These are phyloP conservation scores for Megathymus violae DNA, from an alignment of 1,140 invertebrate genomes.

Conservation along the genomic window DNA sequence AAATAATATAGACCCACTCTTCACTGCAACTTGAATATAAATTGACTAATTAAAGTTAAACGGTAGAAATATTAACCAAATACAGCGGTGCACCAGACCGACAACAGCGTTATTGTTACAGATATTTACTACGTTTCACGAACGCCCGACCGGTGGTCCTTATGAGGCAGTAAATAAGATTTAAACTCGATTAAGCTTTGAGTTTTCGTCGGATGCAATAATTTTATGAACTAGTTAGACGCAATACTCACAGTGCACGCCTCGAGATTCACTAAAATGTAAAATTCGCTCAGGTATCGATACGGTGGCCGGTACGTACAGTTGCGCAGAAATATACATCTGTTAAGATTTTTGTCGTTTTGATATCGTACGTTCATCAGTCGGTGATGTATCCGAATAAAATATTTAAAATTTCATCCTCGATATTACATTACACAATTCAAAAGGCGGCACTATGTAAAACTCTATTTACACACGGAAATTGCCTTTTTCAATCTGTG, in stretches of 20 bases:
- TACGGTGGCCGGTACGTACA: constrained; percentile 15
- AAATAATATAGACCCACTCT: constrained; percentile 76
- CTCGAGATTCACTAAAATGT: constrained; percentile 24
- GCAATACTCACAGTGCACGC: background rate
- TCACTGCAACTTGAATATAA: constrained; percentile 79
- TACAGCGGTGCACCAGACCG: constrained; percentile 42
- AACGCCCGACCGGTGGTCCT: constrained; percentile 8
- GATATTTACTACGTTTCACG: constrained; percentile 29
- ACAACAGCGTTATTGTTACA: constrained; percentile 22
- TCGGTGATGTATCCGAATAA: too few relatives aligned
- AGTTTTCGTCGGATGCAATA: constrained; percentile 19
- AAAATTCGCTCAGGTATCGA: constrained; percentile 25
- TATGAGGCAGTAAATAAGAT: constrained; percentile 27
- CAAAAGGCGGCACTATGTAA: too few relatives aligned
- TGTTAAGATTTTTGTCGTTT: too few relatives aligned
- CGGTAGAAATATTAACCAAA: constrained; percentile 65
- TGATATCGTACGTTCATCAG: too few relatives aligned
- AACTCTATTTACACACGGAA: too few relatives aligned
- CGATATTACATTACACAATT: too few relatives aligned
- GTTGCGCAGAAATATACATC: background rate
- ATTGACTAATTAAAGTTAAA: constrained; percentile 77
- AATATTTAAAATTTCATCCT: too few relatives aligned
- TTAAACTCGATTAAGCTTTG: constrained; percentile 10
- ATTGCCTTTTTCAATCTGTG: too few relatives aligned
- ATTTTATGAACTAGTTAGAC: constrained; percentile 28